phyloP scores from a whole-genome alignment of 35 echinoderm and acorn worm species.

The Strongylocentrotus purpuratus region DNA sequence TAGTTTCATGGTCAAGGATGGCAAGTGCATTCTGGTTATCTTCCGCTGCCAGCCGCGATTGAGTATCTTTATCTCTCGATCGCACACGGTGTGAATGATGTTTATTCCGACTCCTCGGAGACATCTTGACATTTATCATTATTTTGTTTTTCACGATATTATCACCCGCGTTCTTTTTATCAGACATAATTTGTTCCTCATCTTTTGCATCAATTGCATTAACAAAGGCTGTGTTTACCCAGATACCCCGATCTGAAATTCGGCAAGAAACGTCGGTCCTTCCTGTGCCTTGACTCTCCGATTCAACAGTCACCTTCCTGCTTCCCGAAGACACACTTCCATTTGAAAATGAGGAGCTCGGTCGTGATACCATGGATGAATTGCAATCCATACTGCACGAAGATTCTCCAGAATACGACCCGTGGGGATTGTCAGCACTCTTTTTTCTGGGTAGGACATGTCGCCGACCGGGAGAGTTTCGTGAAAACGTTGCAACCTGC shows the following conservation, averaged over 20 bases:
- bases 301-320: not conserved
- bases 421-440: not conserved
- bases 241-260: not conserved
- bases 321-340: not conserved
- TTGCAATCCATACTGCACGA: not conserved
- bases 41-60: not conserved
- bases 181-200: not conserved
- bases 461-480: not conserved
- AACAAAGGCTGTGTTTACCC: not conserved
- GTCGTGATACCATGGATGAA: not conserved
- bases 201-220: not conserved
- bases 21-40: not conserved
- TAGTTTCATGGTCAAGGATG: not conserved
- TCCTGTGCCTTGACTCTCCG: not conserved
- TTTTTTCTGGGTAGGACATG: not conserved
- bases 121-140: not conserved
- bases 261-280: not conserved
- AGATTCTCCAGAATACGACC: not conserved
- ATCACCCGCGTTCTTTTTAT: not conserved
- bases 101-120: constrained; percentile 22
- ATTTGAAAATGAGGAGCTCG: not conserved
- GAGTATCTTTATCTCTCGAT: not conserved
- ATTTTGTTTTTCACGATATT: not conserved
- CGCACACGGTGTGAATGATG: not conserved
- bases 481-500: not conserved